A percentile compares a stretch with the other conserved stretches of the same genome.
phyloP scores from a whole-genome alignment of 2,888 invertebrate genomes.

The Arge pagana region DNA sequence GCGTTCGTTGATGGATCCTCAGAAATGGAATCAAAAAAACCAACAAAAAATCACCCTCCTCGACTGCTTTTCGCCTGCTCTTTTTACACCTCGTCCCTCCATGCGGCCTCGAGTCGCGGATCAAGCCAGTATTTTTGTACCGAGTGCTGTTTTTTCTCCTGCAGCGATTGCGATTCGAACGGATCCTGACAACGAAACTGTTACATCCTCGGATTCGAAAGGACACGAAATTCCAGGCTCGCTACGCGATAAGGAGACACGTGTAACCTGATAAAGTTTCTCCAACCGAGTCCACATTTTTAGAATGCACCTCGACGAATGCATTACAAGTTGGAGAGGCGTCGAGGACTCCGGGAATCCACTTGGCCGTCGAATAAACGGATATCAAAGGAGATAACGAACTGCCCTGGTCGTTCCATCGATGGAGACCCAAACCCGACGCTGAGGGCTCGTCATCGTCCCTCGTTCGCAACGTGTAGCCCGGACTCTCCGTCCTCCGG shows the following conservation, averaged over 20 bases:
- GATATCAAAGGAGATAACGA: background rate
- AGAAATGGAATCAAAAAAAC: slow-evolving; percentile 11
- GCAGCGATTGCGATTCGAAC: background rate
- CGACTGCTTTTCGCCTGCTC: background rate
- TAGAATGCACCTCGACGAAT: background rate
- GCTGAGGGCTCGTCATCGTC: too few relatives aligned
- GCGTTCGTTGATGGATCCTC: too few relatives aligned
- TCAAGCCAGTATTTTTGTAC: slow-evolving; percentile 8
- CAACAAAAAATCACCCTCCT: background rate
- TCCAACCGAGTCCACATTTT: background rate
- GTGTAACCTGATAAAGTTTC: slow-evolving; percentile 15
- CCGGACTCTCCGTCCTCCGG: too few relatives aligned
- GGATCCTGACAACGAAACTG: background rate
- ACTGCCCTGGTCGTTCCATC: too few relatives aligned
- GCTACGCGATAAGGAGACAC: slow-evolving; percentile 18
- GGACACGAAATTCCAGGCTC: slow-evolving; percentile 12
- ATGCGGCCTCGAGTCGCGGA: slow-evolving; percentile 11
- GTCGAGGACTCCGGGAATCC: background rate
- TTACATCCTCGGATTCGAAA: slow-evolving; percentile 3
- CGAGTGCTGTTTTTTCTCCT: too few relatives aligned
- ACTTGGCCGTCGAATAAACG: background rate
- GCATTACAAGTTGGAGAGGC: background rate
- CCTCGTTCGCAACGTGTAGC: too few relatives aligned
- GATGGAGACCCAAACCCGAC: too few relatives aligned
- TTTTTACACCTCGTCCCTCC: background rate